Base-by-base conservation (phyloP, 2,888 invertebrate species). In the Junonia oenone region DNA sequence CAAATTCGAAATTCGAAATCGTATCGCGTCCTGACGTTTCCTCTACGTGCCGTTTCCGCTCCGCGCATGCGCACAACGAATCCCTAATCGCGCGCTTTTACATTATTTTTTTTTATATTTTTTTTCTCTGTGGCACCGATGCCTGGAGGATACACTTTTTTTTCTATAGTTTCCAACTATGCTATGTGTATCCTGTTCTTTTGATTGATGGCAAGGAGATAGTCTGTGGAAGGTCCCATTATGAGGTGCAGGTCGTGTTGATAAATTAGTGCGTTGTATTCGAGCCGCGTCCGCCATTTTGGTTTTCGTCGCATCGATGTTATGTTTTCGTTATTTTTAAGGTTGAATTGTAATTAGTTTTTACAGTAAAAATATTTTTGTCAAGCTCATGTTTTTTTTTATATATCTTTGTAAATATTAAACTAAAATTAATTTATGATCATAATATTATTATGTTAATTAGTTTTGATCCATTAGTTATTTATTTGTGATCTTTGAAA, bases 1-100 rank as follows among this genome's bases (percentile, higher is more conserved):
- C 78, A 80, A 84, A 83, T 86, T 84, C 78, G 65, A 83, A 81
- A 86, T 87, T 88, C 82, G 84, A 85, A 89, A 89, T 86, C 89
- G 86, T 83, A 85, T 77, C 88, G 89, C 89, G 89, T 89, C 78
- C 87, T 87, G 86, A 81, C 88, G 67, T 65, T 68, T 68, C 68
- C 68, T 66, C 65, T 63, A 61, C 61, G 61, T 61, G 61, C 61
- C 55, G 58, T 61, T 61, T 61, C 61, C 61, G 60, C 57, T 61
- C 61, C 50, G 49, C 47, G 47, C 53, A 45, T 19, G 43, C 55
- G 43, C 55, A 45, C 43, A 14, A 49, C 40, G 55, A 49, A 55
- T 55, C 35, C 45, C 75, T 86, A 85, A 87, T 85, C 81, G 81
- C 76, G 78, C 66, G 74, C 78, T 78, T 81, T 80, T 80, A 75